phyloP scores from a whole-genome alignment of 2,888 invertebrate genomes.

The Taphrorychus bicolor region DNA sequence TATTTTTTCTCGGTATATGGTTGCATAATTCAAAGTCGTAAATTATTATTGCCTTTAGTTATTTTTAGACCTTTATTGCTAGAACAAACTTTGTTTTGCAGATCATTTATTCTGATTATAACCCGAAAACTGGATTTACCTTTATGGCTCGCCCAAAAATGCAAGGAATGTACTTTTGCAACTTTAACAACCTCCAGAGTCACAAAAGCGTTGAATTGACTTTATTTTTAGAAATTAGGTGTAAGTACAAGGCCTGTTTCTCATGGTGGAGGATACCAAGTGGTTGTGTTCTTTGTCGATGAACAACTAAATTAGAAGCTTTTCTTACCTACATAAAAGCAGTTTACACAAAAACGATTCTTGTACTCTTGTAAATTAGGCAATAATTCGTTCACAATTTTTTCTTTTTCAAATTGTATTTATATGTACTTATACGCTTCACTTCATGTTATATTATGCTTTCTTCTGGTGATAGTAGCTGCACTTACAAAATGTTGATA shows the following conservation, averaged over 20 bases:
- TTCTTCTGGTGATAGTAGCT: no score
- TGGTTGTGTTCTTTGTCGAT: neutral
- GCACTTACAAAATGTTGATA: no score
- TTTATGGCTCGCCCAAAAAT: constrained; percentile 54
- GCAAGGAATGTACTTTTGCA: constrained; percentile 50
- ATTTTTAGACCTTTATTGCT: neutral
- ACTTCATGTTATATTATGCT: no score
- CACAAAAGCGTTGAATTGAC: constrained; percentile 12
- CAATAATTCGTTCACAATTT: no score
- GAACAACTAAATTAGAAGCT: no score
- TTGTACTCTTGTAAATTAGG: no score
- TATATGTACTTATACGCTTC: no score
- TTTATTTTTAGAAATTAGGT: constrained; percentile 22
- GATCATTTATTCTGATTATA: constrained; percentile 51
- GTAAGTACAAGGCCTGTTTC: constrained; percentile 45
- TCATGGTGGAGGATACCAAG: neutral
- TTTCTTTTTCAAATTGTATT: no score
- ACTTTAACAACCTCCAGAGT: constrained; percentile 42
- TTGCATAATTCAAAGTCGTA: no score
- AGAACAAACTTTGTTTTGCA: constrained; percentile 45
- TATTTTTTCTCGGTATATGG: no score
- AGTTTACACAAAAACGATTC: no score
- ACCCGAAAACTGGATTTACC: constrained; percentile 61
- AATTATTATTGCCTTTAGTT: constrained; percentile 12
- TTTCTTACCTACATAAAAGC: no score